A percentile compares a stretch with the other conserved stretches of the same genome.
phyloP scores from a whole-genome alignment of 2,113 vertebrate species.

The Nipponia nippon region DNA sequence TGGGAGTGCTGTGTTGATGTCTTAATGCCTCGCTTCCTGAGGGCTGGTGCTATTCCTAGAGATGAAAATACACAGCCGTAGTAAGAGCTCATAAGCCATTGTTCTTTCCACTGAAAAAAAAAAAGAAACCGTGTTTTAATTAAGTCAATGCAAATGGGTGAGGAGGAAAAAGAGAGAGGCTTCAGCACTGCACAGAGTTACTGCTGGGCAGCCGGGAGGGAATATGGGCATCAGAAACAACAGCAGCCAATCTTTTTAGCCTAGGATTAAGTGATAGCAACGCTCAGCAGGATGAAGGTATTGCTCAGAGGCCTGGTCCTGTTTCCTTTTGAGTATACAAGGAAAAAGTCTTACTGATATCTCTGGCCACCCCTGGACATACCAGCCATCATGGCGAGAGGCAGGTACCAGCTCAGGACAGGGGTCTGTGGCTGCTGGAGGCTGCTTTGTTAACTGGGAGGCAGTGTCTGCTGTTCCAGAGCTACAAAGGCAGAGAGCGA shows the following conservation, averaged over 20 bases:
- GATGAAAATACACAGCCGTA: neutral
- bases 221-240: neutral
- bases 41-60: neutral
- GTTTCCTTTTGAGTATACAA: neutral
- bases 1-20: neutral
- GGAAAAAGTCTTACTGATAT: neutral
- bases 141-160: neutral
- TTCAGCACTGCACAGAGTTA: neutral
- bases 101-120: neutral
- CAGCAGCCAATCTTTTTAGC: neutral
- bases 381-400: neutral
- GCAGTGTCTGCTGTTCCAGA: neutral
- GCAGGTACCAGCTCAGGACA: neutral
- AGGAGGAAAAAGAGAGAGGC: neutral
- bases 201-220: neutral
- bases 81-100: neutral
- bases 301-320: neutral
- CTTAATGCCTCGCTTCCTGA: constrained; percentile 12
- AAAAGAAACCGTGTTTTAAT: neutral
- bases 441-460: neutral
- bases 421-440: neutral
- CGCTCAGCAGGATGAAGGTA: neutral
- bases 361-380: neutral
- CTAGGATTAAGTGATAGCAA: neutral
- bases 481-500: neutral